Conservation (phyloP, 2,888 invertebrate species). For the Atethmia centrago region DNA sequence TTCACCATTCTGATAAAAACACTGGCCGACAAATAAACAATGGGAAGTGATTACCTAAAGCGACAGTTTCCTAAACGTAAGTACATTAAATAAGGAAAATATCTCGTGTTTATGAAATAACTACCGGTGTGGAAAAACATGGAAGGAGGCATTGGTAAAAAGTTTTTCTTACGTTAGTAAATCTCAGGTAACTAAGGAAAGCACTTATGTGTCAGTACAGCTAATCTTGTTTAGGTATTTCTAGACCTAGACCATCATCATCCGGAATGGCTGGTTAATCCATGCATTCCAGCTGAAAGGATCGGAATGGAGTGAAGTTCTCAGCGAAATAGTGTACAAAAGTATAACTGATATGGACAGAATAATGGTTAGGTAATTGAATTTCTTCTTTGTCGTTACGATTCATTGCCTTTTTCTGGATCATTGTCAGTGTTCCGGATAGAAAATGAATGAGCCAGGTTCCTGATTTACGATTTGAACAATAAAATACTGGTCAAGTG, state of each 20-base stretch:
- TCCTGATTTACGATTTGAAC: neutral
- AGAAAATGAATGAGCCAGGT: neutral
- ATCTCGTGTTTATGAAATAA: neutral
- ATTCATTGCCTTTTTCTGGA: neutral
- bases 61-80: constrained; percentile 12
- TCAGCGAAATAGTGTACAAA: neutral
- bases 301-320: neutral
- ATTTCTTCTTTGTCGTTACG: neutral
- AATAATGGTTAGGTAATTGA: neutral
- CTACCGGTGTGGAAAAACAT: neutral
- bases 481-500: no score
- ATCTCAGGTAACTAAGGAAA: neutral
- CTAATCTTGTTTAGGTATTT: no score
- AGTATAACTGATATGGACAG: neutral
- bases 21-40: constrained; percentile 11
- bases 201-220: neutral
- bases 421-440: neutral
- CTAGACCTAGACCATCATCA: neutral
- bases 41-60: constrained; percentile 30
- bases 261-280: neutral
- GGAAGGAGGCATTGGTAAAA: neutral
- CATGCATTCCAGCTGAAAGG: neutral
- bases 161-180: neutral
- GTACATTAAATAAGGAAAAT: constrained; percentile 29
- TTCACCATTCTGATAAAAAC: constrained; percentile 27